Conservation (phyloP, 2,113 vertebrate genomes). For the Ifrita kowaldi region DNA sequence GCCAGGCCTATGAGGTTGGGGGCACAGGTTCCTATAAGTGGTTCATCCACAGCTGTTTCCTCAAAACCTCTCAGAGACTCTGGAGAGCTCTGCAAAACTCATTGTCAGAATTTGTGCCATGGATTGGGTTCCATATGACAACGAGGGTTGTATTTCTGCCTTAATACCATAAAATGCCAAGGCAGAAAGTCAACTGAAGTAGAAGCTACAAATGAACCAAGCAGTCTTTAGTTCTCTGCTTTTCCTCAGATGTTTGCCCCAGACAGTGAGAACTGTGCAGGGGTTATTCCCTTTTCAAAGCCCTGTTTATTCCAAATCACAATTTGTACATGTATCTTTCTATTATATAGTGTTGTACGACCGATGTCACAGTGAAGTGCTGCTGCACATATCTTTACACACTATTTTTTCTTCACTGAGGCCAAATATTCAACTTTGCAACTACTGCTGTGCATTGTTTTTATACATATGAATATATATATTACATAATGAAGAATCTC, state of each 20-base stretch:
- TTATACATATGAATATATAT: neutral
- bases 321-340: neutral
- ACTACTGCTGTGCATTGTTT: neutral
- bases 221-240: neutral
- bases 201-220: neutral
- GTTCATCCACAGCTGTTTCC: neutral
- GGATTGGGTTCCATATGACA: neutral
- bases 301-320: neutral
- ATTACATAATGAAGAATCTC: neutral
- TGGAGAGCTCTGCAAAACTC: neutral
- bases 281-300: neutral
- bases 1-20: accelerated
- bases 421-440: neutral
- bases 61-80: neutral
- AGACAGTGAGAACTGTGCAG: neutral
- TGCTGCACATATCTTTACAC: neutral
- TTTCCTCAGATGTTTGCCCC: neutral
- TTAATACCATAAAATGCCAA: neutral
- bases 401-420: neutral
- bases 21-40: accelerated
- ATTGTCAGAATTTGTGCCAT: neutral
- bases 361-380: neutral
- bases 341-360: neutral
- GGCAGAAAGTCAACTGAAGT: neutral
- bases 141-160: neutral